Base-by-base conservation (phyloP, 2,888 invertebrate species). In the Gari tellinella region DNA sequence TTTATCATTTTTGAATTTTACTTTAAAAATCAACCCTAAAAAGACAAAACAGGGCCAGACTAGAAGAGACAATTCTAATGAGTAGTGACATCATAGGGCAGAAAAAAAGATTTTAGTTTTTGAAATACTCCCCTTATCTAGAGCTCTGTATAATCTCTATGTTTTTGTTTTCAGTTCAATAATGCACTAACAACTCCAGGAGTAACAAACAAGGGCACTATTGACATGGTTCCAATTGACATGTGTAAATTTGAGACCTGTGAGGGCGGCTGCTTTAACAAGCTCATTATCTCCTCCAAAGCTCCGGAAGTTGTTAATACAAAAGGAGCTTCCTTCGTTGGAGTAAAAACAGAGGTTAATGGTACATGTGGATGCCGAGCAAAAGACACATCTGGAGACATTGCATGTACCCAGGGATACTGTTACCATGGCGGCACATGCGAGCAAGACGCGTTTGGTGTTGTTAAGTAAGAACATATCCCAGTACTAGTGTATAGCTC, bases 341-440 rank as follows among this genome's bases (percentile, higher is more conserved):
- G 99, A 12, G 98, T 99, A 0, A 94, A 98, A 66, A 97, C 99
- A 0, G 97, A 97, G 90, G 96, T 98, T 0, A 93, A 97, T 77
- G 96, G 98, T 0, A 96, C 97, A 89, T 99, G 86, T 62, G 86
- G 85, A 1, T 89, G 88, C 72, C 72, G 74, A 8, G 85, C 86
- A 14, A 82, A 66, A 49, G 57, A 97, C 92, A 98, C 98, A 92
- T 95, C 95, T 76, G 96, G 65, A 1, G 96, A 89, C 95, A 96
- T 60, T 96, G 97, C 92, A 95, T 99, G 99, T 72, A 79, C 80
- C 1, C 84, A 87, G 0, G 86, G 86, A 51, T 90, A 88, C 12
- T 99, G 99, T 90, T 96, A 97, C 90, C 99, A 99, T 92, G 98
- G 98, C 21, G 99, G 99, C 3, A 95, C 97, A 38, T 99, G 99